These are phyloP conservation scores for Gavialis gangeticus DNA, from an alignment of 2,113 vertebrate species.

Conservation along the genomic window DNA sequence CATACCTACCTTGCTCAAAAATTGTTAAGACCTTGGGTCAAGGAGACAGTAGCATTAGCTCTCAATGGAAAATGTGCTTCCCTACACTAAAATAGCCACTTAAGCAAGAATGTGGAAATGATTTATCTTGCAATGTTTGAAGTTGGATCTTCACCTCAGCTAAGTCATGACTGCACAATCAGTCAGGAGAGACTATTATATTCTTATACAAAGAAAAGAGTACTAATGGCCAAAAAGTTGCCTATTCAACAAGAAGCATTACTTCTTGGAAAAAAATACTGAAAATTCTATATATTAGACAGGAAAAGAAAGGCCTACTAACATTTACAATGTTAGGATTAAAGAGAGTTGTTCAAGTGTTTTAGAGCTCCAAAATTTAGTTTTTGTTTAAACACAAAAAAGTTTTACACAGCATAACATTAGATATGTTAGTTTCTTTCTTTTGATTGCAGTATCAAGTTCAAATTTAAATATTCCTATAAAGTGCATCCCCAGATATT, in stretches of 20 bases:
- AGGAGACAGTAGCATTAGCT: conserved; percentile 84
- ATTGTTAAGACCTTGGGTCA: conserved; percentile 87
- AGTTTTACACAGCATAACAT: conserved; percentile 40
- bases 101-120: conserved; percentile 91
- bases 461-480: conserved; percentile 22
- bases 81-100: conserved; percentile 88
- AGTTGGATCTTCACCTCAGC: conserved; percentile 78
- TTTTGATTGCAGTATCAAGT: background rate
- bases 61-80: conserved; percentile 88
- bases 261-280: conserved; percentile 70
- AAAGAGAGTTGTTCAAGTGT: conserved; percentile 25
- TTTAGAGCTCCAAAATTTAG: conserved; percentile 9
- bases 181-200: conserved; percentile 81
- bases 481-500: conserved; percentile 2
- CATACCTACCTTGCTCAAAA: conserved; percentile 84
- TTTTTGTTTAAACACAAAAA: background rate
- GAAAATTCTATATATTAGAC: conserved; percentile 70
- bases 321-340: conserved; percentile 49
- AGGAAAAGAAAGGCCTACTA: conserved; percentile 22
- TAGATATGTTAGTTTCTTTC: conserved; percentile 34
- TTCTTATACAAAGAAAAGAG: conserved; percentile 75
- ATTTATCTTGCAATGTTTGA: conserved; percentile 88
- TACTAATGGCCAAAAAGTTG: conserved; percentile 40
- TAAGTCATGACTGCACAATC: conserved; percentile 79
- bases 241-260: conserved; percentile 61